phyloP scores from a whole-genome alignment of 1,140 invertebrate species.

The Heliconius himera region DNA sequence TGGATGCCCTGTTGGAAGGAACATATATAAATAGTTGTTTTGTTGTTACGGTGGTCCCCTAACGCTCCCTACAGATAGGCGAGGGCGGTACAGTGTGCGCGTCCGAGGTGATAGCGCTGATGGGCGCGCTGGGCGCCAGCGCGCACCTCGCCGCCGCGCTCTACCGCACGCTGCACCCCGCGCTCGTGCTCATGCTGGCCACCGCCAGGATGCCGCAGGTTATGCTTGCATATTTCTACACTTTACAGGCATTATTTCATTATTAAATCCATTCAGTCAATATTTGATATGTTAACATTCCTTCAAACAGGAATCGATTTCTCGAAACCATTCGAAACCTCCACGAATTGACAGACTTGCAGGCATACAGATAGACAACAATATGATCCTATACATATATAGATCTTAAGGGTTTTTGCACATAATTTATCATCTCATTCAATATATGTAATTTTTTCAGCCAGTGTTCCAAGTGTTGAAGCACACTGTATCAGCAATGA shows the following conservation, averaged over 20 bases:
- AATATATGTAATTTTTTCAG: background rate
- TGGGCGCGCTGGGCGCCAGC: constrained; percentile 52
- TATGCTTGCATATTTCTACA: background rate
- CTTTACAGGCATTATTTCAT: no score
- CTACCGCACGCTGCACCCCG: constrained; percentile 53
- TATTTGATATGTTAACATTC: no score
- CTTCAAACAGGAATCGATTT: no score
- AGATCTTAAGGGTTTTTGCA: no score
- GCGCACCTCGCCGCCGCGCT: constrained; percentile 52
- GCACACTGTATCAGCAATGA: constrained; percentile 85
- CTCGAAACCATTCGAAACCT: no score
- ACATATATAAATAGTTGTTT: no score
- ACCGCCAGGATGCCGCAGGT: constrained; percentile 51
- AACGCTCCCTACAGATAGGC: background rate
- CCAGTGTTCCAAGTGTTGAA: constrained; percentile 86
- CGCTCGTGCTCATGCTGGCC: constrained; percentile 51
- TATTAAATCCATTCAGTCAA: no score
- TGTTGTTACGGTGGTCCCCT: no score
- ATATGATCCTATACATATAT: no score
- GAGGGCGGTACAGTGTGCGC: constrained; percentile 40
- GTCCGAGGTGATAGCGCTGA: constrained; percentile 59
- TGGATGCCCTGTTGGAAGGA: no score
- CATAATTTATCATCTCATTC: background rate
- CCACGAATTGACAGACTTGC: no score
- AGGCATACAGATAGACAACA: no score